These are phyloP conservation scores for Octomys mimax DNA, from an alignment of 2,797 vertebrate species.

Conservation along the genomic window DNA sequence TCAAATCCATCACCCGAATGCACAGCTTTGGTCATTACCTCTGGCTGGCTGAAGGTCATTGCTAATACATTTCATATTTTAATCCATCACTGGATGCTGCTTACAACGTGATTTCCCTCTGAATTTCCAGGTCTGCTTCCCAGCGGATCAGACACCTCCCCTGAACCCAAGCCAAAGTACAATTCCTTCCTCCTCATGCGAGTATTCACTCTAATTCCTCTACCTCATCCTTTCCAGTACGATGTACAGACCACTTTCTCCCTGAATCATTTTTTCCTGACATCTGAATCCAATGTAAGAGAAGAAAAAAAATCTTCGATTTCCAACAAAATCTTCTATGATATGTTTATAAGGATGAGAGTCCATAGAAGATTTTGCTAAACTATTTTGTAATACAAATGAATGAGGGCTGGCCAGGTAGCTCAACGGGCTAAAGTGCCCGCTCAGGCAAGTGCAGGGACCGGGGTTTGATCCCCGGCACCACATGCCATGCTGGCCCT, in stretches of 20 bases:
- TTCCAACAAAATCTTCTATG: neutral
- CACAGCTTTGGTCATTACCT: neutral
- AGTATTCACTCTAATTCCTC: neutral
- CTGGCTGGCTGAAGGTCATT: neutral
- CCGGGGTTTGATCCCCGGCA: no score
- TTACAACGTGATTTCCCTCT: neutral
- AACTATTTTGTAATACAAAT: neutral
- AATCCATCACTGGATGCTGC: neutral
- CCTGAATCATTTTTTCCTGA: neutral
- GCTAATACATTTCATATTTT: constrained; percentile 33
- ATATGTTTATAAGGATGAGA: neutral
- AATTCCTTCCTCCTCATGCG: neutral
- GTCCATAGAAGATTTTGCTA: neutral
- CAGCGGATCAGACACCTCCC: neutral
- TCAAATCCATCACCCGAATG: neutral
- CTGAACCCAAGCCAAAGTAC: neutral
- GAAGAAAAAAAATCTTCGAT: neutral
- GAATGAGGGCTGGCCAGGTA: neutral
- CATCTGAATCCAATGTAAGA: neutral
- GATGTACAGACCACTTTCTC: neutral
- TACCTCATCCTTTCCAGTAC: neutral
- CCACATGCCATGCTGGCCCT: no score
- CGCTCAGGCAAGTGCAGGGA: no score
- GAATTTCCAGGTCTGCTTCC: constrained; percentile 41
- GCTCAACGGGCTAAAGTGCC: no score